phyloP scores from a whole-genome alignment of 2,113 vertebrate species.

The Boulengeromyrus knoepffleri region DNA sequence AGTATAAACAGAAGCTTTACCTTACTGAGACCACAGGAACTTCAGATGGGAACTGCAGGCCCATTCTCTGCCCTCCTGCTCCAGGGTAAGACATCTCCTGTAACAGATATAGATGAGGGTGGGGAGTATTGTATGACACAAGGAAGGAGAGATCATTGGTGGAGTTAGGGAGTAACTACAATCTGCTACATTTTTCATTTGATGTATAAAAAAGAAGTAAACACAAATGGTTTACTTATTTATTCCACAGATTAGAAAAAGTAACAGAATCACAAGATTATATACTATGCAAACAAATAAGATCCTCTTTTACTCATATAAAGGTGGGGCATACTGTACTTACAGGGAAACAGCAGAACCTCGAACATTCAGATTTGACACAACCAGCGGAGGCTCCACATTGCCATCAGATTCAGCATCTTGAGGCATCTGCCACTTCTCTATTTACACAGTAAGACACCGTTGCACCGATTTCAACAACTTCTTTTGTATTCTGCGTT shows the following conservation, averaged over 20 bases:
- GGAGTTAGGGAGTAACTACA: background rate
- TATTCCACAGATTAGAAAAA: background rate
- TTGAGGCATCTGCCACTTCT: background rate
- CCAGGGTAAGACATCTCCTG: background rate
- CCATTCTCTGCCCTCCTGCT: background rate
- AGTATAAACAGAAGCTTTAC: background rate
- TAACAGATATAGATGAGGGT: background rate
- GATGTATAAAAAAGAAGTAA: background rate
- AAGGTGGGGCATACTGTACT: background rate
- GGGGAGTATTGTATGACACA: background rate
- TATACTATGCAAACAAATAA: background rate
- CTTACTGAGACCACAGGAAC: background rate
- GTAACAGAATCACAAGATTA: background rate
- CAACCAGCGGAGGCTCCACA: background rate
- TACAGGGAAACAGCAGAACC: background rate
- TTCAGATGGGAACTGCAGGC: background rate
- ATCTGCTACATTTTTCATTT: background rate
- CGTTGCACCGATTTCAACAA: background rate
- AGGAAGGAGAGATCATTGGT: background rate
- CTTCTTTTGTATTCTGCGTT: background rate
- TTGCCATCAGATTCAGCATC: background rate
- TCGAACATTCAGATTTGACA: background rate
- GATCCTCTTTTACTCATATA: background rate
- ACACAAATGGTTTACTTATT: background rate
- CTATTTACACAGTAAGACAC: background rate